Evolutionary conservation across 2,113 vertebrate species (phyloP).

Genomic region (Empidonax alnorum): DNA sequence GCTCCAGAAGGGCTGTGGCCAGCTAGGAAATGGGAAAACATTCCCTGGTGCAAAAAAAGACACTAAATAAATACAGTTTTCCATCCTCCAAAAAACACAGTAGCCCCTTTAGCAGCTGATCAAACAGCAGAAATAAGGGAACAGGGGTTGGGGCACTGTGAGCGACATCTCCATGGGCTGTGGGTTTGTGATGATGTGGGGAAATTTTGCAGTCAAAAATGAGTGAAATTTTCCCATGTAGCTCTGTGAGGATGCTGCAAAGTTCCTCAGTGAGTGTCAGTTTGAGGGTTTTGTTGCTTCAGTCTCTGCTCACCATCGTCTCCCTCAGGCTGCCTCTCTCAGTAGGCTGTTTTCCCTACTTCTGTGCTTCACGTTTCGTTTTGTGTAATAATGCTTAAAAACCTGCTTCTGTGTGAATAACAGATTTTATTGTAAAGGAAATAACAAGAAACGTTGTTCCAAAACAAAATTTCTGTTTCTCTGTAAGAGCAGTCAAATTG

Average conservation of each 20-base stretch:
- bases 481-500: background rate
- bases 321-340: background rate
- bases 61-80: background rate
- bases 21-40: background rate
- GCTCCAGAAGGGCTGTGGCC: background rate
- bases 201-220: background rate
- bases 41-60: background rate
- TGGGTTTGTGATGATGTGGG: accelerated
- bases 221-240: background rate
- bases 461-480: background rate
- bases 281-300: background rate
- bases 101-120: background rate
- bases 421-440: background rate
- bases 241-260: background rate
- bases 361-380: background rate
- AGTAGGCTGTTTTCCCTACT: background rate
- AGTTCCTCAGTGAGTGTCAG: background rate
- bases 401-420: background rate
- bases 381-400: background rate
- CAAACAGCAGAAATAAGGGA: background rate
- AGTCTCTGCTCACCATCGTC: background rate
- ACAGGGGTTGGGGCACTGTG: background rate
- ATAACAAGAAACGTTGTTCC: background rate
- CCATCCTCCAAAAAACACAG: background rate
- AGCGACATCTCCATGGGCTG: background rate